Evolutionary conservation across 2,797 vertebrate species (phyloP).

Genomic region (Dallia pectoralis): DNA sequence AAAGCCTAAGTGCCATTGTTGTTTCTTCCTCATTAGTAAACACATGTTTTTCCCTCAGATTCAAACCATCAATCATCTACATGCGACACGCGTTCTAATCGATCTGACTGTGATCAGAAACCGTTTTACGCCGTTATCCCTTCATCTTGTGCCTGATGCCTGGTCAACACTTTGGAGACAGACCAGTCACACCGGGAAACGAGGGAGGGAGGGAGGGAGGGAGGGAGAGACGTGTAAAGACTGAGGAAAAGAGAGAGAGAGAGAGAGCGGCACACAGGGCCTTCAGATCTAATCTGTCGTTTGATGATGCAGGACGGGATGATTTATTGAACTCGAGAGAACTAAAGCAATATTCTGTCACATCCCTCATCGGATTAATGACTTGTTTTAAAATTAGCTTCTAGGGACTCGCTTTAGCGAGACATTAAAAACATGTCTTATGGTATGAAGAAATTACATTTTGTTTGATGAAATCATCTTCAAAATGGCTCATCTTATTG

Average conservation of each 20-base stretch:
- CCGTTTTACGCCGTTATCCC: neutral
- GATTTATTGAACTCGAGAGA: neutral
- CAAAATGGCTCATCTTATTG: neutral
- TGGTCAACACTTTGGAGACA: neutral
- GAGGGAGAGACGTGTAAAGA: neutral
- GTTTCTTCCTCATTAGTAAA: neutral
- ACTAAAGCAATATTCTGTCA: conserved; percentile 5
- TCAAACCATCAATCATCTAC: neutral
- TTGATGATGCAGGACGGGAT: neutral
- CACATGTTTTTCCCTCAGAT: neutral
- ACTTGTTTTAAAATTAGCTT: conserved; percentile 6
- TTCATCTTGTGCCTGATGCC: neutral
- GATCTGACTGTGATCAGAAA: neutral
- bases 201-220: conserved; percentile 9
- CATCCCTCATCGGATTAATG: neutral
- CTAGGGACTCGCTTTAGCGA: neutral
- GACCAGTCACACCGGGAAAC: neutral
- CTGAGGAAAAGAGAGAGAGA: neutral
- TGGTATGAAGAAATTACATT: neutral
- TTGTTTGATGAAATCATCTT: neutral
- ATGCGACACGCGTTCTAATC: neutral
- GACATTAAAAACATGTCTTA: neutral
- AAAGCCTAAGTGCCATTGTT: neutral
- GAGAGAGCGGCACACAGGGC: neutral
- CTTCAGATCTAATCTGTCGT: conserved; percentile 1